Evolutionary conservation across 1,140 invertebrate genomes (phyloP), one percentile per base, ranked within the genome.

Genomic region (Muscidifurax raptorellus): DNA sequence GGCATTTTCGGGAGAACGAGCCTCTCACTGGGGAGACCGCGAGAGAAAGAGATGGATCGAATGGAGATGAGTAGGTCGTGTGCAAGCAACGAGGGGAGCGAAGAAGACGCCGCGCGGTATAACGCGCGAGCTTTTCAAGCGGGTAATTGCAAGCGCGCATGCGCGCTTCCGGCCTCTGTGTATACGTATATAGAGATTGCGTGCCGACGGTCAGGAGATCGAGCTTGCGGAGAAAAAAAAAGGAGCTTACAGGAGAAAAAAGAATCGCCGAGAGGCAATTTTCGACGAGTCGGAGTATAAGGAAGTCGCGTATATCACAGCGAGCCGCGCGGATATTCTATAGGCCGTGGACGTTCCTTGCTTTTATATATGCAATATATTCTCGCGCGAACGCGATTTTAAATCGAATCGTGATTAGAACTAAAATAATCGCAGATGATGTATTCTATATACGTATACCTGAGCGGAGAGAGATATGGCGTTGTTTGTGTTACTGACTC

Each of bases 101-200:
- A 22, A 52, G 47, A 52, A 52, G 18, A 59, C 5, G 32, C 80
- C 5, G 44, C 22, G 1, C n/a, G n/a, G n/a, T 6, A 59, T 59
- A 82, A 36, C 36, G 7, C 18, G 44, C 6, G 52, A 52, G 28
- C 40, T 75, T 75, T 82, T 75, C 71, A 82, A 30, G 18, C 44
- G 71, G 15, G 7, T 82, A 75, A 82, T 82, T 64, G 80, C 47
- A n/a, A 59, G 13, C 80, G 47, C 72, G 67, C 52, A 44, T 36
- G 15, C 71, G 22, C 52, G 67, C 78, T 44, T 66, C 64, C 44
- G 44, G 44, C n/a, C n/a, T n/a, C n/a, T n/a, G n/a, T n/a, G n/a
- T n/a, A n/a, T n/a, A n/a, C n/a, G n/a, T n/a, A n/a, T n/a, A n/a
- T n/a, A n/a, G n/a, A n/a, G n/a, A n/a, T n/a, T n/a, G n/a, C n/a